A percentile compares a stretch with the other conserved stretches of the same genome.
These are phyloP conservation scores for Miopithecus talapoin DNA, from an alignment of 2,797 vertebrate genomes.

Conservation along the genomic window DNA sequence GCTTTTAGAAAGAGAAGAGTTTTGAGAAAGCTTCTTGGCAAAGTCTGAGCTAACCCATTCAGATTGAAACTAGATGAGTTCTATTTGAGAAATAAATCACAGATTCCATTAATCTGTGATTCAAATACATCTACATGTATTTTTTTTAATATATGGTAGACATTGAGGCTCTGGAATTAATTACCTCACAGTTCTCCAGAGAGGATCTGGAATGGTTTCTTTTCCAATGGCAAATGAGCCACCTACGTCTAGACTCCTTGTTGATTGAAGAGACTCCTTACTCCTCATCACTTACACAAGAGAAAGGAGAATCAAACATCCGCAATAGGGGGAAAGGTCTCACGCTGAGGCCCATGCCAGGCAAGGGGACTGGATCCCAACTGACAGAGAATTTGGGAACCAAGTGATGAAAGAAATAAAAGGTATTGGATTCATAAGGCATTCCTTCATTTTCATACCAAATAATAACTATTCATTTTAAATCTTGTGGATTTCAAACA, in stretches of 20 bases:
- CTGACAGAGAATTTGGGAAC: background rate
- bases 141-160: constrained; percentile 22
- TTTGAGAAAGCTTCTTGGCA: background rate
- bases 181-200: background rate
- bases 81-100: background rate
- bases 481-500: constrained; percentile 5
- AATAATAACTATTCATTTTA: constrained; percentile 51
- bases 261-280: background rate
- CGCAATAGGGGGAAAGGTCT: background rate
- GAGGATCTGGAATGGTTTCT: background rate
- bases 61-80: constrained; percentile 24
- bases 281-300: background rate
- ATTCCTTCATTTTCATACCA: constrained; percentile 52
- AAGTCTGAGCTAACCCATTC: constrained; percentile 2
- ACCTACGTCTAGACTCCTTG: background rate
- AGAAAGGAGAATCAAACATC: background rate
- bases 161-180: background rate
- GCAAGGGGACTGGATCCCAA: background rate
- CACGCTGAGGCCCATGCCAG: fast-evolving
- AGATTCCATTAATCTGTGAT: constrained; percentile 34
- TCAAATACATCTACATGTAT: background rate
- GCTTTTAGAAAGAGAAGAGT: background rate
- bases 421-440: background rate
- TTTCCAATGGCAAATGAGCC: background rate
- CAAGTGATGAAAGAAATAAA: background rate